Evolutionary conservation across 2,797 vertebrate genomes (phyloP).

Genomic region (Acanthornis magna): DNA sequence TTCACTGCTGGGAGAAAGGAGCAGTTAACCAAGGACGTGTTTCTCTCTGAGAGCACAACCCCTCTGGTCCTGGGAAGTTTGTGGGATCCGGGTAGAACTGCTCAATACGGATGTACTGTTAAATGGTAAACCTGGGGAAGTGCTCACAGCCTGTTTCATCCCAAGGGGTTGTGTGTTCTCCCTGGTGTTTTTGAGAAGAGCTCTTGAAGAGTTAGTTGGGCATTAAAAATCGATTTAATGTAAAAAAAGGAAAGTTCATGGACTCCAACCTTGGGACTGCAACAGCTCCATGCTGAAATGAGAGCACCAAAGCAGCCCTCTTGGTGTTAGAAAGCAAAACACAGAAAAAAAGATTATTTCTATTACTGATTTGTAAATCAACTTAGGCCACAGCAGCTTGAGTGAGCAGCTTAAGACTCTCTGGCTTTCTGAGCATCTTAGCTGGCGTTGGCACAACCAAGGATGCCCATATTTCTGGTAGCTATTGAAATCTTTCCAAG

Average conservation of each 20-base stretch:
- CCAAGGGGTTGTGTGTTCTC: background rate
- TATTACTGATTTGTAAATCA: background rate
- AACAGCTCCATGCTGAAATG: background rate
- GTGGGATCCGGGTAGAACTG: background rate
- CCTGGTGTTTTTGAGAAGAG: background rate
- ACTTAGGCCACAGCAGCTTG: constrained; percentile 9
- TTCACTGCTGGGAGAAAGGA: background rate
- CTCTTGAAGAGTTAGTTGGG: background rate
- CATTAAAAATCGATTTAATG: background rate
- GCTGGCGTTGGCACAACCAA: background rate
- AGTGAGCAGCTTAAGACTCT: background rate
- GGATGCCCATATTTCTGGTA: constrained; percentile 1
- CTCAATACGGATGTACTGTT: background rate
- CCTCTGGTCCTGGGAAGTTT: background rate
- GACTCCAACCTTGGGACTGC: background rate
- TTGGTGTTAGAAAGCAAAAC: background rate
- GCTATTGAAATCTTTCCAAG: constrained; percentile 34
- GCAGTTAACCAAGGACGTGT: background rate
- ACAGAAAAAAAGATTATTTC: background rate
- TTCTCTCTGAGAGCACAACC: background rate
- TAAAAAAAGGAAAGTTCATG: background rate
- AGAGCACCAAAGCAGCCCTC: background rate
- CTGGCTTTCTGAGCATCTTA: background rate
- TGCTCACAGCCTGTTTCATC: background rate
- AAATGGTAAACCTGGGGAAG: background rate